Evolutionary conservation across 2,797 vertebrate genomes (phyloP).

Genomic region (Spea hammondii): DNA sequence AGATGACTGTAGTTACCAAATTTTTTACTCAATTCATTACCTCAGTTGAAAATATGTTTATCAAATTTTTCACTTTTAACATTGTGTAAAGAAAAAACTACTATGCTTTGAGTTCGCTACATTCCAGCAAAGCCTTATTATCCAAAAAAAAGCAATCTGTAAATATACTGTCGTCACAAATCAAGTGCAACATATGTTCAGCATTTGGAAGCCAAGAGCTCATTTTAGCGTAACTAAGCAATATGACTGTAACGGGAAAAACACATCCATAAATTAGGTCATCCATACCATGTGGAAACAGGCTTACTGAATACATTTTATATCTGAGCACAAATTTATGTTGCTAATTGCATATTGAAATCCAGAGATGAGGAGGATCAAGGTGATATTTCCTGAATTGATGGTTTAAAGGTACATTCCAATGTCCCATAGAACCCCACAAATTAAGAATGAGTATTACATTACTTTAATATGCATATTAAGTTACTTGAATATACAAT

Average conservation of each 20-base stretch:
- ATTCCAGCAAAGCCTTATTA: slow-evolving; percentile 10
- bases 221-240: slow-evolving; percentile 38
- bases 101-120: slow-evolving; percentile 11
- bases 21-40: not conserved
- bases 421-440: too few relatives aligned
- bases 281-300: not conserved
- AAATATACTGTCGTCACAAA: slow-evolving; percentile 48
- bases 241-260: slow-evolving; percentile 19
- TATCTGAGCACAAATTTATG: not conserved
- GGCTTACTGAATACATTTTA: slow-evolving; percentile 15
- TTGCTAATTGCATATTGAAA: not conserved
- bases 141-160: slow-evolving; percentile 33
- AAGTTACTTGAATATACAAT: too few relatives aligned
- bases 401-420: too few relatives aligned
- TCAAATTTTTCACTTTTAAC: slow-evolving; percentile 2
- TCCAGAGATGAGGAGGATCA: not conserved
- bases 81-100: slow-evolving; percentile 4
- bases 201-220: slow-evolving; percentile 46
- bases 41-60: slow-evolving; percentile 1
- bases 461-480: too few relatives aligned
- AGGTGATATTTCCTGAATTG: not conserved
- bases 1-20: not conserved
- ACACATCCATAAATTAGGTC: slow-evolving; percentile 9
- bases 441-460: too few relatives aligned
- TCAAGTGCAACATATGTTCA: slow-evolving; percentile 47